Percentiles rank a stretch among this genome's conserved stretches.
phyloP scores from a whole-genome alignment of 2,888 invertebrate species.

The Elgonia sp. region DNA sequence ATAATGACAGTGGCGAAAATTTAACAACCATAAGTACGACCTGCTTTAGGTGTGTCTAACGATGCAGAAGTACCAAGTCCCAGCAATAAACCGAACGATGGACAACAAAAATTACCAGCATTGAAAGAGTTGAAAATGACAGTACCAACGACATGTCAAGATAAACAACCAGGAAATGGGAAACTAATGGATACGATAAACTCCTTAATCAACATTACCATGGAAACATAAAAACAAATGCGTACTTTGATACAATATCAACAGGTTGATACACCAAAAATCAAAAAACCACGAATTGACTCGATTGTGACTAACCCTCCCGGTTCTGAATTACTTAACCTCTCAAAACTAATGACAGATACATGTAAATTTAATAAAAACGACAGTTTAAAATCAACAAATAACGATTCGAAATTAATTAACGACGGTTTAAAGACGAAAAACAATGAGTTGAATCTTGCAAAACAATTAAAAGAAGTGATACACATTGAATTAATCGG shows the following conservation, averaged over 20 bases:
- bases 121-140: too few relatives aligned
- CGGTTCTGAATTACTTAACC: background rate
- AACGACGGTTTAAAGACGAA: background rate
- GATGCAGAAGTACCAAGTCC: too few relatives aligned
- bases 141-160: too few relatives aligned
- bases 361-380: background rate
- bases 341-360: background rate
- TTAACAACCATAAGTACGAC: too few relatives aligned
- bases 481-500: background rate
- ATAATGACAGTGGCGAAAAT: background rate
- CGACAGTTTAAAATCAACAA: background rate
- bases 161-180: too few relatives aligned
- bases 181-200: background rate
- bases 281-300: background rate
- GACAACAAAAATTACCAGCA: too few relatives aligned
- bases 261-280: background rate
- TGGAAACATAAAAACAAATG: background rate
- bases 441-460: background rate
- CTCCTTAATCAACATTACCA: background rate
- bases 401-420: too few relatives aligned
- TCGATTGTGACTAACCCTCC: conserved; percentile 7
- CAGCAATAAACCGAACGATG: too few relatives aligned
- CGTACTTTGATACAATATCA: background rate
- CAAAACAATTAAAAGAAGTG: background rate
- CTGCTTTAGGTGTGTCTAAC: too few relatives aligned